Conservation (phyloP, 2,797 vertebrate genomes). For the Pyrrhura leucotis region DNA sequence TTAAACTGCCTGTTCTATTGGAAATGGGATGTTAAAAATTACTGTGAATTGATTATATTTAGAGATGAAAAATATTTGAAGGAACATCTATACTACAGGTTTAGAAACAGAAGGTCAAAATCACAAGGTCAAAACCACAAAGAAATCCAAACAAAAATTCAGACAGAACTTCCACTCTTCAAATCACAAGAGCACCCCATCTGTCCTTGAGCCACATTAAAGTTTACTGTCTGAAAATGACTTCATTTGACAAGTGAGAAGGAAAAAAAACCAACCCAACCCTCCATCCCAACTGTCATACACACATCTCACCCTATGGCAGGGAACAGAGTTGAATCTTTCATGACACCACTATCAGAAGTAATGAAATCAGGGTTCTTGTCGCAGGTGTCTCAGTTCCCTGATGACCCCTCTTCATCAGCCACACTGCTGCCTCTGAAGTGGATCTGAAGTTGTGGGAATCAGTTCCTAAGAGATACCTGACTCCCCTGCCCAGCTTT, state of each 20-base stretch:
- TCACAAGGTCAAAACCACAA: background rate
- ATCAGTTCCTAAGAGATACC: background rate
- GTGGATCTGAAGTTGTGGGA: background rate
- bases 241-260: background rate
- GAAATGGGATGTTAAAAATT: background rate
- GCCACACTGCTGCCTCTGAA: background rate
- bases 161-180: background rate
- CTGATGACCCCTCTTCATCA: background rate
- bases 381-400: background rate
- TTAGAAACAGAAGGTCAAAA: background rate
- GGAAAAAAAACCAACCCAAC: rapidly evolving
- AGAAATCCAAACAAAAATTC: background rate
- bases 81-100: background rate
- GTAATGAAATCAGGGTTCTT: background rate
- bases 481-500: background rate
- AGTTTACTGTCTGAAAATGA: background rate
- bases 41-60: background rate
- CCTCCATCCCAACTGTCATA: background rate
- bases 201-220: background rate
- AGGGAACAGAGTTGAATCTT: background rate
- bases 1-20: background rate
- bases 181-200: background rate
- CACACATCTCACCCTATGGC: background rate
- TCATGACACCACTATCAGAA: background rate
- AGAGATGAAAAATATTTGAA: background rate